Percentiles rank a stretch among this genome's conserved stretches.
Evolutionary conservation across 2,797 vertebrate genomes (phyloP).

Genomic region (Halcyon chelicuti): DNA sequence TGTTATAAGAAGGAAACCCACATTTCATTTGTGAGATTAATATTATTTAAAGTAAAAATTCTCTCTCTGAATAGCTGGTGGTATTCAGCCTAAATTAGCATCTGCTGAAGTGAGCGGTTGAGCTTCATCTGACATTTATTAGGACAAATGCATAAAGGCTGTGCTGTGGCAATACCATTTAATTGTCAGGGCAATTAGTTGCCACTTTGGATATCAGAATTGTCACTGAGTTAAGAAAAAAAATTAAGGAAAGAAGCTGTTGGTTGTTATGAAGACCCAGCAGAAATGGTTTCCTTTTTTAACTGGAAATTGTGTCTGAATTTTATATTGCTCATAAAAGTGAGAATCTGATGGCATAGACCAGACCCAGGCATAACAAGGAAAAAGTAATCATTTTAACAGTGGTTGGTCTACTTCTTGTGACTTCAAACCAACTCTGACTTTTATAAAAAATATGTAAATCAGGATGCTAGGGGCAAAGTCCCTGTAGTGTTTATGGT

Average conservation of each 20-base stretch:
- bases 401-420: conserved; percentile 58
- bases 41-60: conserved; percentile 74
- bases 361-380: conserved; percentile 1
- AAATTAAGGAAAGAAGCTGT: conserved; percentile 13
- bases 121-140: conserved; percentile 73
- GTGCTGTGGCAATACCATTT: conserved; percentile 52
- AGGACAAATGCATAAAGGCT: conserved; percentile 67
- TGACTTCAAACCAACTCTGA: conserved; percentile 63
- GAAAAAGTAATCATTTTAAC: conserved; percentile 60
- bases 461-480: conserved; percentile 39
- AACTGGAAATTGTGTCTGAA: conserved; percentile 36
- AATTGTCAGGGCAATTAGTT: conserved; percentile 62
- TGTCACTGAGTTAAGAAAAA: conserved; percentile 22
- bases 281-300: conserved; percentile 32
- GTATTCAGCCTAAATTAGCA: conserved; percentile 69
- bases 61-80: conserved; percentile 50
- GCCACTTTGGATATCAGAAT: conserved; percentile 61
- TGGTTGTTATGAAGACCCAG: neutral
- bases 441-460: conserved; percentile 49
- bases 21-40: conserved; percentile 66
- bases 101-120: conserved; percentile 50
- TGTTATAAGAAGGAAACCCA: conserved; percentile 66
- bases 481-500: conserved; percentile 45
- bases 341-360: conserved; percentile 12
- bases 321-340: conserved; percentile 24